Conservation (phyloP, 2,888 invertebrate species). For the Rhodophaea formosa region DNA sequence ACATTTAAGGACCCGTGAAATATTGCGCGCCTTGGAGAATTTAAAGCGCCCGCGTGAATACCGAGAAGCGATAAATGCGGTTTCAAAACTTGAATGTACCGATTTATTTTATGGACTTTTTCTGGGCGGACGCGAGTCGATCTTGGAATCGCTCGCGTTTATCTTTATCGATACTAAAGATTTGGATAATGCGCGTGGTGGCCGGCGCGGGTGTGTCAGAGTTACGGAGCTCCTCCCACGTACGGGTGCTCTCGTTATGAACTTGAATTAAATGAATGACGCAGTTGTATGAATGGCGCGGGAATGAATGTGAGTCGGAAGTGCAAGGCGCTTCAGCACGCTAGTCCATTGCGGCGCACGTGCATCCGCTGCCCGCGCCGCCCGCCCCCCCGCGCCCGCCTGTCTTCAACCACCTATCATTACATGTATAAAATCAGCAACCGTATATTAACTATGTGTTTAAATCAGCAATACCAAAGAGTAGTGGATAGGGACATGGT, state of each 20-base stretch:
- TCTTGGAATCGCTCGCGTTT: constrained; percentile 45
- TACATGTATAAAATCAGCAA: no score
- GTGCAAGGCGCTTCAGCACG: constrained; percentile 67
- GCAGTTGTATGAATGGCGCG: constrained; percentile 77
- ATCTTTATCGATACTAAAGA: constrained; percentile 54
- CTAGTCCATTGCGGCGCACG: constrained; percentile 63
- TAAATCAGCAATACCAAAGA: no score
- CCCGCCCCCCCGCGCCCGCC: constrained; percentile 15
- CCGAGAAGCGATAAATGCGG: constrained; percentile 65
- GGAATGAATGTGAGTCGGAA: constrained; percentile 77
- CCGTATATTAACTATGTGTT: no score
- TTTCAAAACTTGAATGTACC: constrained; percentile 52
- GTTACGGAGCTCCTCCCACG: constrained; percentile 58
- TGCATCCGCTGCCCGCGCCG: constrained; percentile 49
- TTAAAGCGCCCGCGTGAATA: constrained; percentile 58
- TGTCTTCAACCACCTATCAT: background rate
- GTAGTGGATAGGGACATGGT: no score
- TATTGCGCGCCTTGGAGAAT: constrained; percentile 65
- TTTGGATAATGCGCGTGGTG: constrained; percentile 46
- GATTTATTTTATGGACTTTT: constrained; percentile 64
- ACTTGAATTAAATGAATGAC: constrained; percentile 79
- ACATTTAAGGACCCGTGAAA: constrained; percentile 66
- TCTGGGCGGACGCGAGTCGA: constrained; percentile 37
- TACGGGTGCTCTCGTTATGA: constrained; percentile 58
- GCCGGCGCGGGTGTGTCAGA: constrained; percentile 49